Base-by-base conservation (phyloP, 2,797 vertebrate species). In the Vultur gryphus region DNA sequence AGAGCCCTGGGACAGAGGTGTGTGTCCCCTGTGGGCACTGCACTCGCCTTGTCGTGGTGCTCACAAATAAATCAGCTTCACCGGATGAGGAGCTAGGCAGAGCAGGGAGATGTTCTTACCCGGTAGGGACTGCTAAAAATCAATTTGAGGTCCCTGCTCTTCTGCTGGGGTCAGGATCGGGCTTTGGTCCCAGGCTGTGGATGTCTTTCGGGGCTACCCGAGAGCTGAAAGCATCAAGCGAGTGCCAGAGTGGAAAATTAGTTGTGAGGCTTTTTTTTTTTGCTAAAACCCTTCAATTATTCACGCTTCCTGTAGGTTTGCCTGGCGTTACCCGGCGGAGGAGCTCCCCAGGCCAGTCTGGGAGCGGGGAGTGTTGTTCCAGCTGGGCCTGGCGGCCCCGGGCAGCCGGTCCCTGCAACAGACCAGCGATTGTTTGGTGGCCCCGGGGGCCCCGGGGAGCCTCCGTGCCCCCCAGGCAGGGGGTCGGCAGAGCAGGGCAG, bases 21-120 rank as follows among this genome's bases (percentile, higher is more conserved):
- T 3, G 12, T 20, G 31, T 37, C 7, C 49, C 15, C 26, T 6
- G 16, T 2, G 31, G 44, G 11, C 7, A 2, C 48, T 5, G 5
- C 17, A 6, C 13, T 44, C 1, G 0, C 23, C 7, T 35, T 11
- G 13, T 4, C 0, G 0, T 10, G 11, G 20, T n/a, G 54, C 48
- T 52, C 20, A 19, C 25, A 15, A 26, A 48, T 39, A 29, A 9
- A 44, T 20, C 28, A 9, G 7, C 64, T 55, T 28, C 58, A 5
- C n/a, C 6, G 4, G 8, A 4, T 6, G 62, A 88, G 37, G 43
- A 71, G 18, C 43, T 28, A 41, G 29, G 39, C 66, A 81, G 25
- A 52, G 65, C 39, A 85, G 9, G 19, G 26, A 66, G 11, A 31
- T 15, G 18, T 7, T 77, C 21, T 20, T 35, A 0, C 10, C 10